Base-by-base conservation (phyloP, 1,140 invertebrate species). In the Adoxophyes honmai region DNA sequence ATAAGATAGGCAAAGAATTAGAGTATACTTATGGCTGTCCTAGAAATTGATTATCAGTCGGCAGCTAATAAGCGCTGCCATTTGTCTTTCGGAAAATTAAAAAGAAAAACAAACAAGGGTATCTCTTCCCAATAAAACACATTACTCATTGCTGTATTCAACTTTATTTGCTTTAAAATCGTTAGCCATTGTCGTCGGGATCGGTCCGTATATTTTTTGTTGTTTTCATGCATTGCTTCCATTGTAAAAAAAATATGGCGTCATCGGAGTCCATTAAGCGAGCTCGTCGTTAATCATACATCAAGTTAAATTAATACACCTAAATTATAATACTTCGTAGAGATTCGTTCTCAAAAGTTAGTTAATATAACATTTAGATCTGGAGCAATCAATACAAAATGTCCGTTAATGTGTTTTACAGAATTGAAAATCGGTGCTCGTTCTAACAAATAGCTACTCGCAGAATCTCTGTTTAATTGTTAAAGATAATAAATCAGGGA, bases 121-220 rank as follows among this genome's bases (percentile, higher is more conserved):
- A n/a, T n/a, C n/a, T n/a, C n/a, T n/a, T n/a, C n/a, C n/a, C n/a
- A n/a, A n/a, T n/a, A n/a, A n/a, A n/a, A n/a, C n/a, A 2, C 21
- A 28, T 28, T 28, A 28, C 21, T 35, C 21, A 28, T 52, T 21
- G 44, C 52, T 34, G 33, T 34, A 58, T 58, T 48, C 48, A 60
- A 36, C 18, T 74, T 75, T 70, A 73, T 73, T 75, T 68, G 62
- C 60, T 68, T 48, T 62, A 60, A 68, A 63, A 65, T 55, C 65
- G 60, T 57, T 55, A 39, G 78, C 78, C 70, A 51, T 60, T 59
- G 79, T 82, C 78, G 76, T 81, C 62, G 73, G 67, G 70, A 69
- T 82, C 81, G 35, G 52, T 68, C 67, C 57, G 39, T 68, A 42
- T 60, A 62, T 79, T 81, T 82, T 79, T 71, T 64, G 57, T 33